phyloP scores from a whole-genome alignment of 2,797 vertebrate species.

The Acanthurus tractus region DNA sequence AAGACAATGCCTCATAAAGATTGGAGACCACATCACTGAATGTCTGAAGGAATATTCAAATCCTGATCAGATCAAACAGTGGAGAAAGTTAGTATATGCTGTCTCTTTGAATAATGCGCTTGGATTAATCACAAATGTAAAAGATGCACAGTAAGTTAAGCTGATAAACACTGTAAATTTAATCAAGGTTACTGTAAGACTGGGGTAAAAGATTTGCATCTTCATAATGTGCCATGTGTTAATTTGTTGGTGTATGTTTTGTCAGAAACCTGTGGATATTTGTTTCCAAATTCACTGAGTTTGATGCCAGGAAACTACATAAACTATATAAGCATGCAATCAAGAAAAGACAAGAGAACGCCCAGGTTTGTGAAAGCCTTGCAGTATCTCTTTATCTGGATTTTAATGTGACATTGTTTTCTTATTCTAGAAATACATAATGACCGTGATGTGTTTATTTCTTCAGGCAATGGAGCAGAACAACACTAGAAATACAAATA shows the following conservation, averaged over 20 bases:
- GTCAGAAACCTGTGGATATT: conserved; percentile 99
- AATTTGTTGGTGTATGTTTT: conserved; percentile 24
- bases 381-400: not conserved
- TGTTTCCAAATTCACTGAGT: conserved; percentile 99
- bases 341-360: conserved; percentile 96
- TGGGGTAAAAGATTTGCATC: not conserved
- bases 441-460: conserved; percentile 59
- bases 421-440: not conserved
- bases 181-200: not conserved
- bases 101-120: not conserved
- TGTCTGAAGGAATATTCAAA: conserved; percentile 97
- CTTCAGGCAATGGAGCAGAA: conserved; percentile 90
- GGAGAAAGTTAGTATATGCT: conserved; percentile 92
- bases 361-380: conserved; percentile 86
- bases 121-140: not conserved
- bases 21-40: conserved; percentile 98
- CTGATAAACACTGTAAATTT: not conserved
- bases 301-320: conserved; percentile 98
- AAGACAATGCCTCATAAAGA: conserved; percentile 97
- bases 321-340: conserved; percentile 99
- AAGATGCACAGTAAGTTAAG: not conserved
- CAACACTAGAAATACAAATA: conserved; percentile 88
- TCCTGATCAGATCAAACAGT: conserved; percentile 97
- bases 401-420: no score
- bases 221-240: not conserved